These are phyloP conservation scores for Petrocephalus schoutedeni DNA, from an alignment of 2,797 vertebrate genomes.

Conservation along the genomic window DNA sequence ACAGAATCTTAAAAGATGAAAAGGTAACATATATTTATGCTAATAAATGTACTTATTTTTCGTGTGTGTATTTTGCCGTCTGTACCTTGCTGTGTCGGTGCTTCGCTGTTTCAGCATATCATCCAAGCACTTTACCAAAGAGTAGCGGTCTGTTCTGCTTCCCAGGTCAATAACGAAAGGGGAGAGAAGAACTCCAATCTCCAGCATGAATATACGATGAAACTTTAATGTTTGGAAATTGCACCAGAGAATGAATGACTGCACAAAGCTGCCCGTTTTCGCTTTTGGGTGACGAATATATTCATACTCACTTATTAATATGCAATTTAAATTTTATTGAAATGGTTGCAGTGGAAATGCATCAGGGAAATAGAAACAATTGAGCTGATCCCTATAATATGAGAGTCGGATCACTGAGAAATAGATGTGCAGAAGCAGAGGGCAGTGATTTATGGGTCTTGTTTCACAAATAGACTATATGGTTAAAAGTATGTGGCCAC, in stretches of 20 bases:
- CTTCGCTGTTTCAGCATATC: background rate
- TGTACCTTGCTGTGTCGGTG: background rate
- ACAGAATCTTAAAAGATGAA: background rate
- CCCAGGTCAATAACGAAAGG: background rate
- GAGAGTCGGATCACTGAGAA: background rate
- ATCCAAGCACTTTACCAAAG: background rate
- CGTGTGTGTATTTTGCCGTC: background rate
- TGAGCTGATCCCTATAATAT: background rate
- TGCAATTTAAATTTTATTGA: background rate
- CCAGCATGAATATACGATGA: background rate
- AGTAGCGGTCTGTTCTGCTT: background rate
- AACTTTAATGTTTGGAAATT: background rate
- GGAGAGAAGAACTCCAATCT: background rate
- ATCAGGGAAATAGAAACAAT: background rate
- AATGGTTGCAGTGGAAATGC: background rate
- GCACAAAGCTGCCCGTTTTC: background rate
- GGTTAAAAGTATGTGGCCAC: background rate
- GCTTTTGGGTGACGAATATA: background rate
- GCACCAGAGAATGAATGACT: background rate
- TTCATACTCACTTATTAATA: slow-evolving; percentile 1
- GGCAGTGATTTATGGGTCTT: slow-evolving; percentile 6
- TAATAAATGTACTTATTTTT: background rate
- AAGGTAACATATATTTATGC: too few relatives aligned
- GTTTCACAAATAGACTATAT: background rate
- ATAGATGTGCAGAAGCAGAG: background rate